Evolutionary conservation across 1,140 invertebrate genomes (phyloP).

Genomic region (Camponotus vicinus): DNA sequence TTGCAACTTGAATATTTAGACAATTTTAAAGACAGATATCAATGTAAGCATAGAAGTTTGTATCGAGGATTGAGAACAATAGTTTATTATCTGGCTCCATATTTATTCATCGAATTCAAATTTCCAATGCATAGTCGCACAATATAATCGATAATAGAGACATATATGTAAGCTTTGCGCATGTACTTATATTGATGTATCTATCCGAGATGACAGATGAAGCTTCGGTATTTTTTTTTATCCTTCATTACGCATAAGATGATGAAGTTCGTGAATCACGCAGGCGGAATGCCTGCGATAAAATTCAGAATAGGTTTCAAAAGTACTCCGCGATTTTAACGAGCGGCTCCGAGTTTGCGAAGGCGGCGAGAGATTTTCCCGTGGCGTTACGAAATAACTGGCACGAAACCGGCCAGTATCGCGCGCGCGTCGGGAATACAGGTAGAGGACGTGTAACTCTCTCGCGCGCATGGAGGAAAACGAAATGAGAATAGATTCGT

Average conservation of each 20-base stretch:
- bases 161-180: not conserved
- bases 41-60: not conserved
- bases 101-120: constrained; percentile 36
- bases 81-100: not conserved
- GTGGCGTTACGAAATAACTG: constrained; percentile 56
- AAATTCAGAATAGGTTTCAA: constrained; percentile 25
- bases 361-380: not conserved
- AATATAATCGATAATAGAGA: constrained; percentile 3
- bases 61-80: too few species aligned
- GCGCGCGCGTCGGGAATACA: constrained; percentile 2
- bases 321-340: constrained; percentile 3
- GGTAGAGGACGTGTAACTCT: constrained; percentile 13
- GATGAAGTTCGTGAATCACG: constrained; percentile 20
- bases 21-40: not conserved
- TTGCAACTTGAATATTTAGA: not conserved
- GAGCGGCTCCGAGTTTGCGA: not conserved
- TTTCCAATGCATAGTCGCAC: not conserved
- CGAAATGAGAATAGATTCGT: constrained; percentile 61
- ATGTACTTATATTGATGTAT: not conserved
- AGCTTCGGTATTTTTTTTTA: not conserved
- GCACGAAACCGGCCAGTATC: constrained; percentile 30
- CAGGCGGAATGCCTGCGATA: constrained; percentile 4
- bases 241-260: not conserved
- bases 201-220: not conserved
- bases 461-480: constrained; percentile 9